Percentiles rank a stretch among this genome's conserved stretches.
These are phyloP conservation scores for Sapajus apella DNA, from an alignment of 2,113 vertebrate genomes.

Conservation along the genomic window DNA sequence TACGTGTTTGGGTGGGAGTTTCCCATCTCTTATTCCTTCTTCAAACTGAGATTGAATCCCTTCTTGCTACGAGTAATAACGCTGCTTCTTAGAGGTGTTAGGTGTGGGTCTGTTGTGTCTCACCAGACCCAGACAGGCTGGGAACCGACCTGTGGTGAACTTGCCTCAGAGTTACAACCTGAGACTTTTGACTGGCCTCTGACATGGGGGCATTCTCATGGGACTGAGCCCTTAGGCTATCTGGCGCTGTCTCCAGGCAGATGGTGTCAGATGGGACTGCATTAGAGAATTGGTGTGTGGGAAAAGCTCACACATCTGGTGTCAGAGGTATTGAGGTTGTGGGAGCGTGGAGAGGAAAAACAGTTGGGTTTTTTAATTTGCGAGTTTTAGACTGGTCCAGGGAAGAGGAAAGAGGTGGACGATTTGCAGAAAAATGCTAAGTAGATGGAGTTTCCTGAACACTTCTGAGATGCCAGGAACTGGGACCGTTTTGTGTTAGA, in stretches of 20 bases:
- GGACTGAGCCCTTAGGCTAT: not conserved
- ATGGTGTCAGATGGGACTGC: not conserved
- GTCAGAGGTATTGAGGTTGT: too few species aligned
- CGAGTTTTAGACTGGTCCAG: not conserved
- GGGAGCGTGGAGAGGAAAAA: not conserved
- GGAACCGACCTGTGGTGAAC: not conserved
- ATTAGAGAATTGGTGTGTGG: not conserved
- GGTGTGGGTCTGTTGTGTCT: fast-evolving
- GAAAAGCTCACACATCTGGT: not conserved
- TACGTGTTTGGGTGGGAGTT: too few species aligned
- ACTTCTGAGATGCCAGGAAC: not conserved
- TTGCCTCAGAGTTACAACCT: not conserved
- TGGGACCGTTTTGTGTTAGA: not conserved
- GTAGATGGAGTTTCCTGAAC: not conserved
- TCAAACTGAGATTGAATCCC: too few species aligned
- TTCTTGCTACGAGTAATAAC: too few species aligned
- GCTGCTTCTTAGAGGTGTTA: fast-evolving
- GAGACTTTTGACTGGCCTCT: too few species aligned
- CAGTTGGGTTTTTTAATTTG: not conserved
- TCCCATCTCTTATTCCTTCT: too few species aligned
- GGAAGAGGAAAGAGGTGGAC: not conserved
- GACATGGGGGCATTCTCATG: not conserved
- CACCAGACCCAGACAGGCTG: too few species aligned
- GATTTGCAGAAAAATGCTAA: not conserved
- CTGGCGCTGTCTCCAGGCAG: not conserved